Percentiles rank a stretch among this genome's conserved stretches.
These are phyloP conservation scores for Danio tinwini DNA, from an alignment of 2,797 vertebrate species.

Conservation along the genomic window DNA sequence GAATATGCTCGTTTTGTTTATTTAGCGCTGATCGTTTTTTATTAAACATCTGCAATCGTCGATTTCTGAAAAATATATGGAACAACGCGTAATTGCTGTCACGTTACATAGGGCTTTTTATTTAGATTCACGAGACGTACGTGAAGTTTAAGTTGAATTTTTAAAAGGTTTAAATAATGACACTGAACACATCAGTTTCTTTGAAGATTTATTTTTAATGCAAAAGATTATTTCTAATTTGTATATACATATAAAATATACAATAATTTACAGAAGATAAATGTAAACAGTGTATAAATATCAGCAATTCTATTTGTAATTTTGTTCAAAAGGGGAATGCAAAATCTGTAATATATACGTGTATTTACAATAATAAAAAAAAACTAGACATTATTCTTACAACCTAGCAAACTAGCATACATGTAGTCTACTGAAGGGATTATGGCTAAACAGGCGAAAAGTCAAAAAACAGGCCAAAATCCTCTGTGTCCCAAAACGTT, in stretches of 20 bases:
- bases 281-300: slow-evolving; percentile 66
- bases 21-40: not conserved
- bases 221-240: slow-evolving; percentile 56
- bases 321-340: slow-evolving; percentile 65
- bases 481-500: slow-evolving; percentile 2
- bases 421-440: slow-evolving; percentile 44
- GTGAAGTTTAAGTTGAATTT: not conserved
- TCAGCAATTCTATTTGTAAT: slow-evolving; percentile 59
- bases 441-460: slow-evolving; percentile 46
- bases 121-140: not conserved
- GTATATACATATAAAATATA: slow-evolving; percentile 63
- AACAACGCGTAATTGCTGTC: not conserved
- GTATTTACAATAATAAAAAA: slow-evolving; percentile 69
- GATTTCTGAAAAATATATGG: not conserved
- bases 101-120: not conserved
- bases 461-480: slow-evolving; percentile 33
- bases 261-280: slow-evolving; percentile 64
- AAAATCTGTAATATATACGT: slow-evolving; percentile 64
- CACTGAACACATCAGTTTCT: slow-evolving; percentile 44
- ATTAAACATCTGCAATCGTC: not conserved
- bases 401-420: slow-evolving; percentile 55
- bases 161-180: not conserved
- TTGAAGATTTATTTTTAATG: slow-evolving; percentile 61
- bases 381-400: slow-evolving; percentile 58
- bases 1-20: not conserved